A percentile compares a stretch with the other conserved stretches of the same genome.
Conservation (phyloP, 1,140 invertebrate genomes). For the Sycophaga agraensis region DNA sequence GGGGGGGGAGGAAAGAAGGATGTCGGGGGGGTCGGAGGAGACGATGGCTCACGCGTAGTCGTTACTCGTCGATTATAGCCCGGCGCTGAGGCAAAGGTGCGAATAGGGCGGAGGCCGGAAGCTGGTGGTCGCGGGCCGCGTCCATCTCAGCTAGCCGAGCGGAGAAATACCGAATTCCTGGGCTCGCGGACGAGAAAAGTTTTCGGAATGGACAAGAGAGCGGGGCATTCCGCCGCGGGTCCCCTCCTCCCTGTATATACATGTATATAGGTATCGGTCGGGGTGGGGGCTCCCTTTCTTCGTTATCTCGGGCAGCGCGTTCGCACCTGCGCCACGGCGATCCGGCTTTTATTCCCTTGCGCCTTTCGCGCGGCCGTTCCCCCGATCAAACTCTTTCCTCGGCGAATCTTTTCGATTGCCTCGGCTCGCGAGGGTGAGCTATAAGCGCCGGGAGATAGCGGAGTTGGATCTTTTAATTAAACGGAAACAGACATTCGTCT, state of each 20-base stretch:
- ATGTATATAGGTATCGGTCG: no score
- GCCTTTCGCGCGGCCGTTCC: not conserved
- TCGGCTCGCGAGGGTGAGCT: no score
- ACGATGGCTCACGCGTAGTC: not conserved
- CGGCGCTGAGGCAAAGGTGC: no score
- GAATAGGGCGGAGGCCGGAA: no score
- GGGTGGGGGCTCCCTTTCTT: not conserved
- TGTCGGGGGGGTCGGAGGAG: not conserved
- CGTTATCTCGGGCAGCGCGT: not conserved
- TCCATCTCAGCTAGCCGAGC: not conserved
- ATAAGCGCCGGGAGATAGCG: no score
- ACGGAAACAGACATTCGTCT: no score
- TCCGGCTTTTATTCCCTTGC: not conserved
- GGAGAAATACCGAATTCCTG: not conserved
- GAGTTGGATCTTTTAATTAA: no score
- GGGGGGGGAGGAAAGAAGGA: not conserved
- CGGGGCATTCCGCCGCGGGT: not conserved
- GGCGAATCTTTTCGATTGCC: no score
- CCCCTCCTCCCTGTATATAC: no score
- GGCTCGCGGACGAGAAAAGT: not conserved
- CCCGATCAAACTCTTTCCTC: no score
- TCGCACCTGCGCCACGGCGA: not conserved
- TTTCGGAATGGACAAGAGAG: not conserved
- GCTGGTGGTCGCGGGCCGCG: not conserved
- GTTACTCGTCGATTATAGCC: slow-evolving; percentile 9